phyloP scores from a whole-genome alignment of 1,140 invertebrate genomes.

The Apis florea region DNA sequence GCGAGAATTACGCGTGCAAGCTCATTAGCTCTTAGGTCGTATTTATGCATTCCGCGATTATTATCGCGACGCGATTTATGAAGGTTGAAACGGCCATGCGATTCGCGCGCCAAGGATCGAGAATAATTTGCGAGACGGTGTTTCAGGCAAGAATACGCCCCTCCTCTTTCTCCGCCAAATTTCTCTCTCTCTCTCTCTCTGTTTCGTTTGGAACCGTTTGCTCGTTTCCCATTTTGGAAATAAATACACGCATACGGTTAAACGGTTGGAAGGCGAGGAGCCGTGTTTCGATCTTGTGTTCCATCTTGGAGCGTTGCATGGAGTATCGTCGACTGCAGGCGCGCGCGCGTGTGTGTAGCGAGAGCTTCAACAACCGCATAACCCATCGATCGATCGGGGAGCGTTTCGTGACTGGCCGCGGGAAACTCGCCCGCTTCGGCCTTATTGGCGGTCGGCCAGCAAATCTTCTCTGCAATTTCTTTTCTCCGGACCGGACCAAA shows the following conservation, averaged over 20 bases:
- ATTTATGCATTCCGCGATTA: slow-evolving; percentile 57
- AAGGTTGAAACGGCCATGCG: slow-evolving; percentile 9
- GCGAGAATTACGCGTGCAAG: slow-evolving; percentile 24
- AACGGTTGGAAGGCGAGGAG: background rate
- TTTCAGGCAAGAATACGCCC: background rate
- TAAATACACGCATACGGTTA: background rate
- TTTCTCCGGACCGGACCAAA: slow-evolving; percentile 16
- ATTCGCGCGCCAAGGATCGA: background rate
- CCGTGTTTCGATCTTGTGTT: background rate
- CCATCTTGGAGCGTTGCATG: background rate
- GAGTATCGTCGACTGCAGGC: slow-evolving; percentile 37
- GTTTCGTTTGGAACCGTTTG: no score
- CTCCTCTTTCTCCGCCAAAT: background rate
- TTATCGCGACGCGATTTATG: slow-evolving; percentile 54
- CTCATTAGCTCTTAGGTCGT: slow-evolving; percentile 47
- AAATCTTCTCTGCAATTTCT: slow-evolving; percentile 53
- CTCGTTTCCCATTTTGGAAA: no score
- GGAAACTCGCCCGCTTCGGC: slow-evolving; percentile 34
- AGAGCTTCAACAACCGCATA: slow-evolving; percentile 29
- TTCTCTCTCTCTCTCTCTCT: no score
- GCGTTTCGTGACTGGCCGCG: slow-evolving; percentile 38
- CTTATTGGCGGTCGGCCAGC: slow-evolving; percentile 56
- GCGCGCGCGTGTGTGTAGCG: background rate
- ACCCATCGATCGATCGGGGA: slow-evolving; percentile 49
- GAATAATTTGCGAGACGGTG: slow-evolving; percentile 47